A percentile compares a stretch with the other conserved stretches of the same genome.
Conservation (phyloP, 2,888 invertebrate species). For the Ellobium chinense region DNA sequence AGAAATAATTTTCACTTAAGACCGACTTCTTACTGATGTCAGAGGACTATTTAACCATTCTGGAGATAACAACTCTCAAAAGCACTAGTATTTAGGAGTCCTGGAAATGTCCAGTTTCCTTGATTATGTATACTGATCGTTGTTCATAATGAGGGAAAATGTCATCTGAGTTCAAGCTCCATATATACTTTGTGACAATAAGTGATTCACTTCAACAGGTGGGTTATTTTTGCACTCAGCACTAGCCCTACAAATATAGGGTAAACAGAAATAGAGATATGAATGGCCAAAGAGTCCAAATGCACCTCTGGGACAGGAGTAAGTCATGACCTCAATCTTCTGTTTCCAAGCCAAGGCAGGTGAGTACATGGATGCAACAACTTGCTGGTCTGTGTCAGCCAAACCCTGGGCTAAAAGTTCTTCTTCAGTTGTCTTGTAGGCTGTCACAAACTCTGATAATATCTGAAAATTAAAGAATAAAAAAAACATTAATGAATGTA, state of each 20-base stretch:
- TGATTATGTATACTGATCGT: too few relatives aligned
- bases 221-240: neutral
- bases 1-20: too few relatives aligned
- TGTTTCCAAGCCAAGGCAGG: conserved; percentile 19
- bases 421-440: conserved; percentile 1
- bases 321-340: conserved; percentile 33
- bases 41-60: too few relatives aligned
- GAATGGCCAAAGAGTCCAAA: conserved; percentile 36
- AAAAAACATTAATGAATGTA: too few relatives aligned
- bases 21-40: too few relatives aligned
- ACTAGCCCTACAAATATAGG: conserved; percentile 41
- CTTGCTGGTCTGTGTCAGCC: conserved; percentile 43
- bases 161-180: too few relatives aligned
- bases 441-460: conserved; percentile 19
- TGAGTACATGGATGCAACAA: conserved; percentile 42
- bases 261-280: conserved; percentile 40
- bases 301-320: conserved; percentile 35
- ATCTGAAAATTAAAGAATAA: conserved; percentile 7
- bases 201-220: too few relatives aligned
- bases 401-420: conserved; percentile 15
- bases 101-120: too few relatives aligned
- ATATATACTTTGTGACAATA: too few relatives aligned
- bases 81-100: too few relatives aligned
- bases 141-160: too few relatives aligned
- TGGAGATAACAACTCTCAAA: too few relatives aligned